Evolutionary conservation across 2,113 vertebrate species (phyloP), one percentile per base, ranked within the genome.

Genomic region (Orcinus orca): DNA sequence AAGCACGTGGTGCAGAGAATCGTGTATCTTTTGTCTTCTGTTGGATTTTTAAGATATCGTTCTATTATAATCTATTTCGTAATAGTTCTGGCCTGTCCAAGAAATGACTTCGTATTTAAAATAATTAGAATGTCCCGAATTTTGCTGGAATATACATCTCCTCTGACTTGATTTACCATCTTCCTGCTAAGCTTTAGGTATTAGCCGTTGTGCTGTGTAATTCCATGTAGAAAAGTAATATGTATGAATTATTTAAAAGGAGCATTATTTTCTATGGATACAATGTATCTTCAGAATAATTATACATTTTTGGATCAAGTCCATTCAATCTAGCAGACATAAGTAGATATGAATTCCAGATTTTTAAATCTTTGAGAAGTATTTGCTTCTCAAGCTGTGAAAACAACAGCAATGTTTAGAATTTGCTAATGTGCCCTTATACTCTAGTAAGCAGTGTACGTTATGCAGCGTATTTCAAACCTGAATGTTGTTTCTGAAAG

Each of bases 1-100:
- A 97, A 98, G 77, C 93, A 63, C 77, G 84, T 97, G 96, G 41
- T 81, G 96, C 83, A 98, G 76, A 96, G 73, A 89, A 85, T 88
- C 82, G 44, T 90, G 31, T 87, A 65, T 95, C 97, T 98, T 79
- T 97, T 97, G 70, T 98, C 89, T 88, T 89, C 53, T 96, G 55
- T 93, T 95, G 88, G 44, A 55, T 29, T 97, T 93, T 80, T 91
- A 93, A 97, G 96, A 96, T 93, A 70, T 25, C 36, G 31, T 80
- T 63, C 20, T 88, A 8, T 47, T 38, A 67, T 65, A 81, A 95
- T 65, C 36, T 90, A 44, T 82, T 84, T 77, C 47, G 33, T 70
- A 80, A 86, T 85, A 73, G 10, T 31, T 80, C 62, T 81, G 70
- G 38, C 62, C 70, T 77, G 11, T 47, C 83, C 31, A 84, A 79